These are phyloP conservation scores for Elysia crispata DNA, from an alignment of 2,888 invertebrate species.

Conservation along the genomic window DNA sequence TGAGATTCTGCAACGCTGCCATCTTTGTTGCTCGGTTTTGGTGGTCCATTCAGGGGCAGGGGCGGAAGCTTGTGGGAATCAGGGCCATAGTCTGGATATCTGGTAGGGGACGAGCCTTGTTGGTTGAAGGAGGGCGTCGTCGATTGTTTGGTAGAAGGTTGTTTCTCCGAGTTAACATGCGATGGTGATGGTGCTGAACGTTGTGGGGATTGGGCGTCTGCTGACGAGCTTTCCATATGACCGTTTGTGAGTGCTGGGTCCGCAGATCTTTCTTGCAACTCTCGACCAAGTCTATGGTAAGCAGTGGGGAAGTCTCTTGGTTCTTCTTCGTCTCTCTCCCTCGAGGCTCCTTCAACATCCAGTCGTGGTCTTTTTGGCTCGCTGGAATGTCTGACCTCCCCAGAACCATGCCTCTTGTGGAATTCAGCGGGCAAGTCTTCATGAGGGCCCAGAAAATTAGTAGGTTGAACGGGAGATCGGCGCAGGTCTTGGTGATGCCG, in stretches of 20 bases:
- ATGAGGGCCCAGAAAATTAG: too few species aligned
- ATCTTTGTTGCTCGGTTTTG: conserved; percentile 30
- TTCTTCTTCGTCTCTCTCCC: conserved; percentile 13
- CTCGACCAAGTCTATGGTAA: conserved; percentile 89
- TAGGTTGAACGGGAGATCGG: too few species aligned
- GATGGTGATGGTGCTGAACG: conserved; percentile 31
- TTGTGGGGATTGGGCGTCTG: conserved; percentile 26
- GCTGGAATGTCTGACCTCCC: too few species aligned
- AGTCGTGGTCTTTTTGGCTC: too few species aligned
- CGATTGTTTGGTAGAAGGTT: background rate
- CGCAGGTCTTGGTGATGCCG: too few species aligned
- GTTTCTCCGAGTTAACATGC: background rate
- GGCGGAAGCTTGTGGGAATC: conserved; percentile 20
- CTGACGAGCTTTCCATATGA: conserved; percentile 52
- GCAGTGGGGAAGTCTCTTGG: conserved; percentile 70
- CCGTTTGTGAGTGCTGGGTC: conserved; percentile 59
- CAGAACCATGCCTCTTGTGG: too few species aligned
- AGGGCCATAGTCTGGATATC: background rate
- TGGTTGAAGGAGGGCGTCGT: background rate
- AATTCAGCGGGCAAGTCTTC: too few species aligned
- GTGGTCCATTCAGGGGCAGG: background rate
- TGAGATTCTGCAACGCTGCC: conserved; percentile 1
- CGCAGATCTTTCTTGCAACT: conserved; percentile 80
- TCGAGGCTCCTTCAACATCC: too few species aligned
- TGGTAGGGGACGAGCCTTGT: background rate